Percentiles rank a stretch among this genome's conserved stretches.
phyloP scores from a whole-genome alignment of 2,113 vertebrate genomes.

The Coryphaenoides rupestris region DNA sequence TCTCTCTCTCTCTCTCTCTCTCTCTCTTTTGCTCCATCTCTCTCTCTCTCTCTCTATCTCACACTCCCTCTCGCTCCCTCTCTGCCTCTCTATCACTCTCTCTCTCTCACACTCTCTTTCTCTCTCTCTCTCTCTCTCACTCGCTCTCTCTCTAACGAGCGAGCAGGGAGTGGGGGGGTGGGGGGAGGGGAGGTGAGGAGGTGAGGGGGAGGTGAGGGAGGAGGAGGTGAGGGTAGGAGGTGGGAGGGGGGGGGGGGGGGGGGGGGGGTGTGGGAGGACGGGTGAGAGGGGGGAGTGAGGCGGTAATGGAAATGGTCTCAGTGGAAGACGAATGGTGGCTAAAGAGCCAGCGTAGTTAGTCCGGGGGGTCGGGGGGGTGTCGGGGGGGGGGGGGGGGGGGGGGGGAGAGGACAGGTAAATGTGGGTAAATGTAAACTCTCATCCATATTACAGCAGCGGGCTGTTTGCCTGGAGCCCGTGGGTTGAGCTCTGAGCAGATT shows the following conservation, averaged over 20 bases:
- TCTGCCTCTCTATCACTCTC: not conserved
- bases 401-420: conserved; percentile 66
- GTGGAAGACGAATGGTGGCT: too few relatives aligned
- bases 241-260: conserved; percentile 1
- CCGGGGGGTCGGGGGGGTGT: conserved; percentile 3
- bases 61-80: conserved; percentile 28
- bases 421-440: conserved; percentile 71
- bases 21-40: conserved; percentile 42
- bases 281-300: conserved; percentile 78
- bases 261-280: too few relatives aligned
- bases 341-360: too few relatives aligned
- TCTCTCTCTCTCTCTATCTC: conserved; percentile 39
- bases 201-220: conserved; percentile 62
- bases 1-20: conserved; percentile 16
- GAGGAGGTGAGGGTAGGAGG: conserved; percentile 16
- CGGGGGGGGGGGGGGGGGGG: not conserved
- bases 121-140: conserved; percentile 34
- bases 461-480: conserved; percentile 51
- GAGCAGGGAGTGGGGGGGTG: conserved; percentile 49
- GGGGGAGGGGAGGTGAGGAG: conserved; percentile 51
- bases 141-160: conserved; percentile 65
- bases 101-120: conserved; percentile 45
- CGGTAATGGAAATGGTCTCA: too few relatives aligned
- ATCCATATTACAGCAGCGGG: conserved; percentile 76
- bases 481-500: conserved; percentile 61